phyloP scores from a whole-genome alignment of 2,888 invertebrate genomes.

The Calameuta pallipes region DNA sequence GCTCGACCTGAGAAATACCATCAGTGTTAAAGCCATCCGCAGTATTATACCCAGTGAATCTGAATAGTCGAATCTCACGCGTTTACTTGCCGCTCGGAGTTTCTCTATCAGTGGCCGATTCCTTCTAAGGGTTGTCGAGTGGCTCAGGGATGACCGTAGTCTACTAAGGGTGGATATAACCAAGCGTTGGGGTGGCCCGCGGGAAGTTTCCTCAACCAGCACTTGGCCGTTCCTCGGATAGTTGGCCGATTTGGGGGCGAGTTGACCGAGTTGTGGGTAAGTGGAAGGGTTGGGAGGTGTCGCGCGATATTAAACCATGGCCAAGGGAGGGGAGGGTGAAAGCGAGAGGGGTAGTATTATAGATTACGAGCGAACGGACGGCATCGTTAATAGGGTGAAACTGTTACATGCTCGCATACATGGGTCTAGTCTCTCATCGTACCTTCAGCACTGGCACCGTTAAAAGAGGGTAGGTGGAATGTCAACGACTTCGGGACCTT shows the following conservation, averaged over 20 bases:
- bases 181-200: neutral
- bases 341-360: neutral
- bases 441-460: neutral
- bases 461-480: neutral
- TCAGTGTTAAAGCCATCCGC: neutral
- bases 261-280: constrained; percentile 48
- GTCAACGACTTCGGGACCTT: neutral
- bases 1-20: neutral
- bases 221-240: constrained; percentile 34
- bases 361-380: neutral
- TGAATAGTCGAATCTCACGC: neutral
- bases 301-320: neutral
- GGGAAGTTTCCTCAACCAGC: neutral
- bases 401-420: neutral
- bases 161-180: neutral
- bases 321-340: neutral
- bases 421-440: neutral
- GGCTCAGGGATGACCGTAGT: neutral
- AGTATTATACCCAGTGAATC: constrained; percentile 1
- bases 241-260: constrained; percentile 48
- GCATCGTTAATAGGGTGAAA: neutral
- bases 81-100: neutral
- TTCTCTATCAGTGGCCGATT: neutral
- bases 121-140: neutral
- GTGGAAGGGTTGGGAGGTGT: constrained; percentile 26